Evolutionary conservation across 2,113 vertebrate genomes (phyloP).

Genomic region (Talpa occidentalis): DNA sequence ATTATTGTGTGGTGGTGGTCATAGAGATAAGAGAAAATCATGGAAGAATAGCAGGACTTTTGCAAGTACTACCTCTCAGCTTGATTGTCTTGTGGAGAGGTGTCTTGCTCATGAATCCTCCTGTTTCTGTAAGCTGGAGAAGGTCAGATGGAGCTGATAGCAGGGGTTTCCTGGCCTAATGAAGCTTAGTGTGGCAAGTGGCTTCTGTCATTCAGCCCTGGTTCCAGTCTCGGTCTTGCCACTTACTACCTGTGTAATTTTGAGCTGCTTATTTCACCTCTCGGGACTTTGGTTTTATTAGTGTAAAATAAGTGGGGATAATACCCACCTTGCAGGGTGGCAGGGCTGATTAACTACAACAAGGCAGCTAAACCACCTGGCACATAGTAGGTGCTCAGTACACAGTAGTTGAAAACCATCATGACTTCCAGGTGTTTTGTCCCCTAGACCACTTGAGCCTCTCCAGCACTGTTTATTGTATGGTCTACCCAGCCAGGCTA

Average conservation of each 20-base stretch:
- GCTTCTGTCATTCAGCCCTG: not conserved
- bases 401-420: not conserved
- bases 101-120: not conserved
- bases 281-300: not conserved
- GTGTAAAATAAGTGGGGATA: not conserved
- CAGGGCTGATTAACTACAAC: not conserved
- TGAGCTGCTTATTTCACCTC: not conserved
- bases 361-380: not conserved
- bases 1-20: not conserved
- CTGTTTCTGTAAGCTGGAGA: not conserved
- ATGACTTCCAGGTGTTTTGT: not conserved
- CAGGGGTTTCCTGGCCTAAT: not conserved
- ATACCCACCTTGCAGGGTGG: not conserved
- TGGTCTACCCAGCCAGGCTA: not conserved
- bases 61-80: not conserved
- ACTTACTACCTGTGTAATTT: not conserved
- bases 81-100: not conserved
- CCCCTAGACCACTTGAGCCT: not conserved
- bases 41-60: not conserved
- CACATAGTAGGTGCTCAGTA: not conserved
- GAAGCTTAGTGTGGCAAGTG: not conserved
- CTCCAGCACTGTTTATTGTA: not conserved
- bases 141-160: not conserved
- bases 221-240: not conserved
- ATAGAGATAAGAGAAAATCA: not conserved